phyloP scores from a whole-genome alignment of 2,797 vertebrate genomes.

The Botia almorhae region DNA sequence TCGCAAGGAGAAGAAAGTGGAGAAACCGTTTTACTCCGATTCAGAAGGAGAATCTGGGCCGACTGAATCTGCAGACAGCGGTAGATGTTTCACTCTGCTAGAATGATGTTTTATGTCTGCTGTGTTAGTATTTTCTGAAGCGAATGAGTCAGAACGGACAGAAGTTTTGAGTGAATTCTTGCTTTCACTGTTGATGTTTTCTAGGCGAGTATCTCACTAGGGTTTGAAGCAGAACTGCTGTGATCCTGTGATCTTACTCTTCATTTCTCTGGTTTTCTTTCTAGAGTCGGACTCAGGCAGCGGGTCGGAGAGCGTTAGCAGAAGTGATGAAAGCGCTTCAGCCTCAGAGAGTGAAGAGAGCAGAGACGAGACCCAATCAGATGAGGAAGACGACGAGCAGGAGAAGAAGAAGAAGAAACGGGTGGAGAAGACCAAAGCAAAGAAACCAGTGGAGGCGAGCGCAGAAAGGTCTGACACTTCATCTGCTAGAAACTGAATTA shows the following conservation, averaged over 20 bases:
- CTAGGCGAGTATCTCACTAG: background rate
- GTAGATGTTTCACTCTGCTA: conserved; percentile 66
- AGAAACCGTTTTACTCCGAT: conserved; percentile 98
- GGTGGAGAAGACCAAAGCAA: conserved; percentile 66
- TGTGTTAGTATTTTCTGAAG: no score
- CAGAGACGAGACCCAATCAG: conserved; percentile 81
- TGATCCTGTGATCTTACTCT: background rate
- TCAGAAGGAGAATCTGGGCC: conserved; percentile 95
- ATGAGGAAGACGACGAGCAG: conserved; percentile 79
- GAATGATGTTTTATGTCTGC: background rate
- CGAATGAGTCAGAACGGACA: no score
- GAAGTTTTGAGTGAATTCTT: background rate
- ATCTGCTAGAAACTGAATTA: background rate
- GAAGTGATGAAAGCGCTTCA: conserved; percentile 80
- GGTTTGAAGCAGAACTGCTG: background rate
- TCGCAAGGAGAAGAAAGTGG: conserved; percentile 96
- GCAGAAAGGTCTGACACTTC: conserved; percentile 67
- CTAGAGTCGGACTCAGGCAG: conserved; percentile 88
- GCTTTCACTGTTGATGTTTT: background rate
- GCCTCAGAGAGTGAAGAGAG: conserved; percentile 86
- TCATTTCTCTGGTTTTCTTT: background rate
- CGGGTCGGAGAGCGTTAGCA: conserved; percentile 78
- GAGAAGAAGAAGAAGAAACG: conserved; percentile 78
- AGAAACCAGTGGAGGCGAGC: conserved; percentile 69
- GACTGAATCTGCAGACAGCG: conserved; percentile 95